Evolutionary conservation across 2,888 invertebrate genomes (phyloP), one percentile per base, ranked within the genome.

Genomic region (Meiosimyza platycephala): DNA sequence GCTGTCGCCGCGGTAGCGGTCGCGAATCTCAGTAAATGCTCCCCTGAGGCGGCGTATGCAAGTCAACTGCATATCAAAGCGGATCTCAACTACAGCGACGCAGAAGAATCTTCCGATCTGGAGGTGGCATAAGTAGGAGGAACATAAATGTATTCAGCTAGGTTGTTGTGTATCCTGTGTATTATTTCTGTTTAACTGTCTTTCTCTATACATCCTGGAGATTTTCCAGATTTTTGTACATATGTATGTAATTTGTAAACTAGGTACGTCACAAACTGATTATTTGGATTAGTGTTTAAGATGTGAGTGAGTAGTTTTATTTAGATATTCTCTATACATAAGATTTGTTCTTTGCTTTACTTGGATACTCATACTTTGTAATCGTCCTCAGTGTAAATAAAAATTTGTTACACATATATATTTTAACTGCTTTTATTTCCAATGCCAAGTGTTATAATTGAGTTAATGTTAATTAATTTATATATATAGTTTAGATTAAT

Each of bases 101-200:
- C 86, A 50, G 93, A 93, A 79, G 94, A 94, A 80, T 94, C 93
- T 77, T 94, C 94, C 0, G 94, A 94, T 82, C 89, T 95, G 70
- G 94, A 95, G 88, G 94, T 95, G 71, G 94, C 94, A 86, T 95
- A 91, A 83, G 65, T 54, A 40, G 40, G 40, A 47, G 4, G 28
- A 18, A 4, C 22, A 63, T 9, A 40, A 40, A 9, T 40, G 11
- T n/a, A 54, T 3, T 40, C 18, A 33, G 50, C 6, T 11, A 22
- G n/a, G 51, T 40, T 77, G 75, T 77, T 57, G 16, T 12, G 28
- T 71, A 75, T 40, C 54, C 12, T 13, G 59, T 18, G 22, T 66
- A 16, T 72, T 70, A 47, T 47, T 69, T 62, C 15, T 15, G 22
- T 18, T 65, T 51, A 9, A 28, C 3, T 3, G 28, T 28, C 28